Percentiles rank a stretch among this genome's conserved stretches.
Evolutionary conservation across 2,888 invertebrate species (phyloP).

Genomic region (Scelioninae gen. 2): DNA sequence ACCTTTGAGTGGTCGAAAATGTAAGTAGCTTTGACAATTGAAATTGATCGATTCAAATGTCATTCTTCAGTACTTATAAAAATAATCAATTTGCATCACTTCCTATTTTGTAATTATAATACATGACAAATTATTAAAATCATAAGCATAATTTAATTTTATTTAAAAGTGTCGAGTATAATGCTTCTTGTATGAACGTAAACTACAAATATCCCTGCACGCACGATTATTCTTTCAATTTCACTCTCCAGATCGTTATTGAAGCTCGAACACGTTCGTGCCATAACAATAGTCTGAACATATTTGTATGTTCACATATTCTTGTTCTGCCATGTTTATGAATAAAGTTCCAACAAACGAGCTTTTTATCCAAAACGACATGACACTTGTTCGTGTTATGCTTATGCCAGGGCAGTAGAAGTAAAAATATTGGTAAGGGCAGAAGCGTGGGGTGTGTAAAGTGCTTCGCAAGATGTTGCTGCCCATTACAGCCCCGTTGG

Average conservation of each 20-base stretch:
- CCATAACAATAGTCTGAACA: slow-evolving; percentile 58
- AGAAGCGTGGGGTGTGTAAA: slow-evolving; percentile 66
- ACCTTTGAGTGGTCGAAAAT: too few species aligned
- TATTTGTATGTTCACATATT: slow-evolving; percentile 58
- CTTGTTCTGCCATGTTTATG: slow-evolving; percentile 59
- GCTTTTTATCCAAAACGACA: slow-evolving; percentile 61
- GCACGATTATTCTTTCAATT: slow-evolving; percentile 35
- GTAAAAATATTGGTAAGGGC: slow-evolving; percentile 61
- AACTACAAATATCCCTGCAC: too few species aligned
- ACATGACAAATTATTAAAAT: too few species aligned
- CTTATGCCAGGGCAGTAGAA: slow-evolving; percentile 56
- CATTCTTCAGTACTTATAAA: too few species aligned
- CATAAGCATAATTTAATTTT: slow-evolving; percentile 1
- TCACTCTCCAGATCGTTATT: slow-evolving; percentile 37
- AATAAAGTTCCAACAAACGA: slow-evolving; percentile 61
- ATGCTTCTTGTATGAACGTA: too few species aligned
- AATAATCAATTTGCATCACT: too few species aligned
- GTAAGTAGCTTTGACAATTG: too few species aligned
- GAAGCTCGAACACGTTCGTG: slow-evolving; percentile 50
- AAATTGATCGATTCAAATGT: too few species aligned
- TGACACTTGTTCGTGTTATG: slow-evolving; percentile 61
- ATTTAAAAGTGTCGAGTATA: too few species aligned
- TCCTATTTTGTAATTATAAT: too few species aligned
- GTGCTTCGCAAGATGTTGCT: slow-evolving; percentile 72
- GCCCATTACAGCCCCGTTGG: slow-evolving; percentile 70